A percentile compares a stretch with the other conserved stretches of the same genome.
Evolutionary conservation across 2,797 vertebrate genomes (phyloP).

Genomic region (Microcaecilia unicolor): DNA sequence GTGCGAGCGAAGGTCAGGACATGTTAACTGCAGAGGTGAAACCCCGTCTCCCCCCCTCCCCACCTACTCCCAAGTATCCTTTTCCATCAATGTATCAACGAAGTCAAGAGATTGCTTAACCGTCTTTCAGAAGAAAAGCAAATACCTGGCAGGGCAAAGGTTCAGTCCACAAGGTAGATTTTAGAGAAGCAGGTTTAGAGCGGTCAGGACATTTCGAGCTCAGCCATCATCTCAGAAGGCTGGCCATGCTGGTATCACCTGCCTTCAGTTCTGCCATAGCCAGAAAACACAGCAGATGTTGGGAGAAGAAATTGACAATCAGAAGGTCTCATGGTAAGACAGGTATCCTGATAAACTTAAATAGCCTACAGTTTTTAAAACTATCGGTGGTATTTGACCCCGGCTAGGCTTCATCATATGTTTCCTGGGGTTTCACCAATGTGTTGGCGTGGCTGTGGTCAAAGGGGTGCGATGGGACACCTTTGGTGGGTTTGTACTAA

Average conservation of each 20-base stretch:
- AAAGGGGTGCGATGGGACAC: no score
- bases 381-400: no score
- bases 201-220: not conserved
- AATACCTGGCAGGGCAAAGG: constrained; percentile 4
- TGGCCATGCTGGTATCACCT: not conserved
- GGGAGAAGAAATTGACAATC: no score
- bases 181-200: not conserved
- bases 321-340: no score
- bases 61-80: constrained; percentile 37
- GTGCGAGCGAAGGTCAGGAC: constrained; percentile 59
- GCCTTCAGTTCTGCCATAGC: not conserved
- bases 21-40: constrained; percentile 57
- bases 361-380: no score
- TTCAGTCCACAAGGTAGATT: not conserved
- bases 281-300: no score
- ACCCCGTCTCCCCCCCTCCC: no score
- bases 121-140: constrained; percentile 7
- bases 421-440: no score
- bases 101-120: constrained; percentile 26
- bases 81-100: constrained; percentile 11
- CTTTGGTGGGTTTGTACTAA: no score
- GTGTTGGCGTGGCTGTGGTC: no score
- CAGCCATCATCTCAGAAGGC: not conserved
- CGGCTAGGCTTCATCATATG: no score
- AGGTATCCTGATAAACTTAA: no score